These are phyloP conservation scores for Chrysodeixis includens DNA, from an alignment of 2,888 invertebrate genomes.

Conservation along the genomic window DNA sequence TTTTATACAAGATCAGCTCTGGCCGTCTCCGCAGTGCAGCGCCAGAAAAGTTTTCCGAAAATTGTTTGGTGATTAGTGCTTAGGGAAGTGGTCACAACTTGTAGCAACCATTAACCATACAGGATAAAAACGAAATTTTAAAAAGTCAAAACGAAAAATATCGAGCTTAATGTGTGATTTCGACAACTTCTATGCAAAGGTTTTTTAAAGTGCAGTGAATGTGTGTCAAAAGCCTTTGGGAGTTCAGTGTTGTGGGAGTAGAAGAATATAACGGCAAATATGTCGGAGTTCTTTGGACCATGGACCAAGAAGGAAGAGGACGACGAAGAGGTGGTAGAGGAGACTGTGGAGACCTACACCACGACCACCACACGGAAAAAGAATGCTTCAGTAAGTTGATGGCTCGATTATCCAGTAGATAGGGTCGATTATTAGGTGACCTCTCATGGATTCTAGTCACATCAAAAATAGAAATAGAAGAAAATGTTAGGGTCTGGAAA, in stretches of 20 bases:
- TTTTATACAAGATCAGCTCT: constrained; percentile 86
- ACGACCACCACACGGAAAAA: constrained; percentile 78
- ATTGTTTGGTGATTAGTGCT: constrained; percentile 57
- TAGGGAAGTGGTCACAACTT: constrained; percentile 66
- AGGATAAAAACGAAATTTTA: constrained; percentile 63
- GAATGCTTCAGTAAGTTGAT: constrained; percentile 74
- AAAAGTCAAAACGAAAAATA: constrained; percentile 33
- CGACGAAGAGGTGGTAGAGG: constrained; percentile 70
- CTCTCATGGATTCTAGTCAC: constrained; percentile 63
- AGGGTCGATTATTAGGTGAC: constrained; percentile 63
- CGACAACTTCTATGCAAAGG: constrained; percentile 61
- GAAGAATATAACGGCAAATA: constrained; percentile 65
- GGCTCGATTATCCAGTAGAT: no score
- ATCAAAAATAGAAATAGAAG: constrained; percentile 61
- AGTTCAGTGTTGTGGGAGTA: constrained; percentile 78
- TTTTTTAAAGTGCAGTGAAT: constrained; percentile 77
- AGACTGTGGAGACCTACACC: constrained; percentile 82
- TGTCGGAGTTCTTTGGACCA: constrained; percentile 87
- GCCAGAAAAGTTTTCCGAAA: constrained; percentile 58
- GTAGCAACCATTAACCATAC: constrained; percentile 62
- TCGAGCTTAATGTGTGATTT: constrained; percentile 59
- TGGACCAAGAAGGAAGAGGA: constrained; percentile 75
- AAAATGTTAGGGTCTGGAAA: constrained; percentile 65
- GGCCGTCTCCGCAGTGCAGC: constrained; percentile 82
- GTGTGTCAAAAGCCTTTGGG: constrained; percentile 73